These are phyloP conservation scores for Stichodactyla helianthus DNA, from an alignment of 64 coral and sea anemone species.

Conservation along the genomic window DNA sequence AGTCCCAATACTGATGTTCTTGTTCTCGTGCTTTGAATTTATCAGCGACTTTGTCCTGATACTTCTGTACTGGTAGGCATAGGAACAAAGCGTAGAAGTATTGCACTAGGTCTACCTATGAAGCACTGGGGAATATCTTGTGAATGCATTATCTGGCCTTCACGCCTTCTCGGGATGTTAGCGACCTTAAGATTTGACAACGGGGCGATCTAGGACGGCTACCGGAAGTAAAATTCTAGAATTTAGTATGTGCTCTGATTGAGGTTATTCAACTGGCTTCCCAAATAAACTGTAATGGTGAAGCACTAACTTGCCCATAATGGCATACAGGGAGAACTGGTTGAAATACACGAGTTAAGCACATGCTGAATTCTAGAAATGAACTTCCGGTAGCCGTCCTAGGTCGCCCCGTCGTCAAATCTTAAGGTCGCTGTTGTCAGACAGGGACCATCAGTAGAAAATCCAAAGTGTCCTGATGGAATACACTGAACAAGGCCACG, in stretches of 20 bases:
- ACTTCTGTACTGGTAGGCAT: background rate
- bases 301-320: too few relatives aligned
- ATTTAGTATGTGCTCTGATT: too few relatives aligned
- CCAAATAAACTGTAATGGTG: too few relatives aligned
- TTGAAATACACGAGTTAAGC: too few relatives aligned
- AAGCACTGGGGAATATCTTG: constrained; percentile 25
- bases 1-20: constrained; percentile 41
- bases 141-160: constrained; percentile 36
- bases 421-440: background rate
- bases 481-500: constrained; percentile 36
- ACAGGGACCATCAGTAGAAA: constrained; percentile 51
- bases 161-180: constrained; percentile 27
- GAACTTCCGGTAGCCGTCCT: too few relatives aligned
- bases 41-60: constrained; percentile 8
- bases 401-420: too few relatives aligned
- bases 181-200: too few relatives aligned
- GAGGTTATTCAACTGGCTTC: too few relatives aligned
- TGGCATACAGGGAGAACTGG: too few relatives aligned
- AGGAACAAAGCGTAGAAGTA: constrained; percentile 14
- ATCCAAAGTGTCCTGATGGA: constrained; percentile 48
- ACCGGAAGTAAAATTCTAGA: too few relatives aligned
- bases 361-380: too few relatives aligned
- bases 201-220: too few relatives aligned
- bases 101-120: constrained; percentile 6
- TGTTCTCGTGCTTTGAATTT: constrained; percentile 20